Evolutionary conservation across 2,113 vertebrate genomes (phyloP).

Genomic region (Glareola pratincola): DNA sequence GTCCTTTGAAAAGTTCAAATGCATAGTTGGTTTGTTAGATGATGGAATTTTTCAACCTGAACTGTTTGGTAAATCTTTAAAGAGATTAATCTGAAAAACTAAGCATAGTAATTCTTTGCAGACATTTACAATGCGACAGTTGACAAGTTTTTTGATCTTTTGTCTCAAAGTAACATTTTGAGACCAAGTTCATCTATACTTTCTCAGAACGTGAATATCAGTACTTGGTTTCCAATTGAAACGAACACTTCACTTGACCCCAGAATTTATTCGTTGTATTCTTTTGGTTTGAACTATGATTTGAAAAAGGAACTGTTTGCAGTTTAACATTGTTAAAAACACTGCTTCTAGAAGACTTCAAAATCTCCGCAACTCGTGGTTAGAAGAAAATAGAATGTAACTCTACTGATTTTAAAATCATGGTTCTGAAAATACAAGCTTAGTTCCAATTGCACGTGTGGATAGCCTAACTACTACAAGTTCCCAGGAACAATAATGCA

Average conservation of each 20-base stretch:
- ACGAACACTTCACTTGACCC: neutral
- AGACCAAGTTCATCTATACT: neutral
- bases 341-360: neutral
- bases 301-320: neutral
- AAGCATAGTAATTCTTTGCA: neutral
- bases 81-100: neutral
- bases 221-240: neutral
- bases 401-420: neutral
- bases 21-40: neutral
- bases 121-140: neutral
- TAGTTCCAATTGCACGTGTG: neutral
- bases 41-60: neutral
- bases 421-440: neutral
- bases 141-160: neutral
- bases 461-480: neutral
- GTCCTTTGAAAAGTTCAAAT: neutral
- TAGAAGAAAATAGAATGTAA: neutral
- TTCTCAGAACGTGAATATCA: neutral
- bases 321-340: neutral
- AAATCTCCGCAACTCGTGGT: neutral
- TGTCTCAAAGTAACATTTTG: neutral
- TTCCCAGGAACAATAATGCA: neutral
- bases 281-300: neutral
- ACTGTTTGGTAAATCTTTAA: neutral
- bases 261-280: neutral